Evolutionary conservation across 1,140 invertebrate genomes (phyloP).

Genomic region (Habropoda laboriosa): DNA sequence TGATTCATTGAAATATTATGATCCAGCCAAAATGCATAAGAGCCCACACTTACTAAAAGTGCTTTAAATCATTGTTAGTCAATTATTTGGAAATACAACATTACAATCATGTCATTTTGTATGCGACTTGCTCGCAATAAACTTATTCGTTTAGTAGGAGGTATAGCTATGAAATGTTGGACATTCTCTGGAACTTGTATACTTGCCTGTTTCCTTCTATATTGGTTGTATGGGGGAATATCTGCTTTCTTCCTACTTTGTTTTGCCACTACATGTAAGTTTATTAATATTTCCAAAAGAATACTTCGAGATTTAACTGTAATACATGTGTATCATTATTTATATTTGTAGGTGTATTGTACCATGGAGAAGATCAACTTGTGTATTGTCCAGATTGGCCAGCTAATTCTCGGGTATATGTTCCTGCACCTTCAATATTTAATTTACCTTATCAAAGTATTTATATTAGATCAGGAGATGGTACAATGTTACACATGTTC

Average conservation of each 20-base stretch:
- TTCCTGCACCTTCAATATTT: conserved; percentile 91
- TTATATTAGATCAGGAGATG: conserved; percentile 89
- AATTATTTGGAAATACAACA: conserved; percentile 6
- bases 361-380: conserved; percentile 92
- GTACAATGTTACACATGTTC: conserved; percentile 91
- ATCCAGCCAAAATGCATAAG: not conserved
- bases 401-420: conserved; percentile 91
- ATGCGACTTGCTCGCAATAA: conserved; percentile 69
- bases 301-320: not conserved
- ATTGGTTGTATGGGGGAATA: conserved; percentile 91
- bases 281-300: not conserved
- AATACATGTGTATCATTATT: not conserved
- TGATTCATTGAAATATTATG: not conserved
- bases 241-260: conserved; percentile 87
- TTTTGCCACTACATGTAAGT: conserved; percentile 86
- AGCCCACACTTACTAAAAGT: not conserved
- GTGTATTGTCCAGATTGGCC: conserved; percentile 95
- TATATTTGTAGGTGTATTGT: conserved; percentile 87
- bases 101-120: conserved; percentile 72
- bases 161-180: conserved; percentile 82
- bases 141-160: conserved; percentile 69
- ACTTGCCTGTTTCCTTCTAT: conserved; percentile 87
- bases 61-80: conserved; percentile 10
- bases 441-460: conserved; percentile 93
- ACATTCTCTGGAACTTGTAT: conserved; percentile 83